Evolutionary conservation across 2,797 vertebrate genomes (phyloP).

Genomic region (Lophotriccus pileatus): DNA sequence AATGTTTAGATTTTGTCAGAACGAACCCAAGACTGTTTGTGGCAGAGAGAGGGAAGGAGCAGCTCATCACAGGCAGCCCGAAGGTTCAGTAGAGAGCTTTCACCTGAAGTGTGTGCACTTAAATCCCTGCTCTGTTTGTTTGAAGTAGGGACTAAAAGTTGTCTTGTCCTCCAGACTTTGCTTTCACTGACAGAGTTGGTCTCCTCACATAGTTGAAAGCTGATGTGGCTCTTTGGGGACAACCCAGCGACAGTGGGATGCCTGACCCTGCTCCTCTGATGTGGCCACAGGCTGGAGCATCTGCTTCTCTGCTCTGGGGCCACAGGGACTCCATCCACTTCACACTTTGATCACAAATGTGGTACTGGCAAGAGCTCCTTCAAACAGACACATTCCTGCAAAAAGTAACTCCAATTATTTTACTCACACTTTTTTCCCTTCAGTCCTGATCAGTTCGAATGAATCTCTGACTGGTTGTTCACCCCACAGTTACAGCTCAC

Average conservation of each 20-base stretch:
- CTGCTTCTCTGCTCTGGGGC: not conserved
- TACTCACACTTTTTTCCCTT: not conserved
- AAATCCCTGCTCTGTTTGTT: not conserved
- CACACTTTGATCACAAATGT: not conserved
- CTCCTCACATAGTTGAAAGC: not conserved
- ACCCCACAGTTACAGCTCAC: not conserved
- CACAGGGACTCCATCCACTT: not conserved
- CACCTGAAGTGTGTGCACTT: not conserved
- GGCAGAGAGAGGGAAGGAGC: not conserved
- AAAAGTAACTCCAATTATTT: not conserved
- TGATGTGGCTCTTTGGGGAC: not conserved
- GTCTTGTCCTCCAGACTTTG: not conserved
- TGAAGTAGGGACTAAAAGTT: not conserved
- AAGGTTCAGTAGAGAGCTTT: not conserved
- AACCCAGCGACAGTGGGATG: not conserved
- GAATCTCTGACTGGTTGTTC: not conserved
- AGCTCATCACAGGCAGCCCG: not conserved
- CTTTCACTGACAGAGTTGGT: not conserved
- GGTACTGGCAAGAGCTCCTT: not conserved
- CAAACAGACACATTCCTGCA: not conserved
- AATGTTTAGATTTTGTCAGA: not conserved
- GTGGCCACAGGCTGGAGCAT: not conserved
- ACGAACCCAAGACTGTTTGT: fast-evolving
- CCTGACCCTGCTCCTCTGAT: not conserved
- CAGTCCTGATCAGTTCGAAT: not conserved